phyloP scores from a whole-genome alignment of 2,797 vertebrate species.

The Chiroxiphia lanceolata region DNA sequence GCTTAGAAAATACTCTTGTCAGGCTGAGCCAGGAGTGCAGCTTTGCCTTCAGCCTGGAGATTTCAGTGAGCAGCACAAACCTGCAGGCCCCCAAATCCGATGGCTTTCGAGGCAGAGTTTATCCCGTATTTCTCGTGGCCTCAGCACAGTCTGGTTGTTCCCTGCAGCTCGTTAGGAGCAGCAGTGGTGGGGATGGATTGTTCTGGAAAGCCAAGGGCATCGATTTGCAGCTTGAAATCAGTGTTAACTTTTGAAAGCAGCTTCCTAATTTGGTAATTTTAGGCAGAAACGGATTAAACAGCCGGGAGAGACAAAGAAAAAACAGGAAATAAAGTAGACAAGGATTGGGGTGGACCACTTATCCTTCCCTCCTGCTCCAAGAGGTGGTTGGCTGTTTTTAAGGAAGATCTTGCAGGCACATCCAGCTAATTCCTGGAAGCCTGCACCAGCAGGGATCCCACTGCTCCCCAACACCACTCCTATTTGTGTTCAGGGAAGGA shows the following conservation, averaged over 20 bases:
- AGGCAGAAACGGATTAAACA: not conserved
- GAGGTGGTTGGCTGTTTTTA: rapidly evolving
- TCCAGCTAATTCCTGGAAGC: not conserved
- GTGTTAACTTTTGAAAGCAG: not conserved
- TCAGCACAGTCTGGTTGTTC: not conserved
- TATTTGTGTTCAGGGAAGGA: rapidly evolving
- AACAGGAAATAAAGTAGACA: not conserved
- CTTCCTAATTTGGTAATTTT: not conserved
- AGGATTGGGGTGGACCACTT: not conserved
- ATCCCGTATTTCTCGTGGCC: rapidly evolving
- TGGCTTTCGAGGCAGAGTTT: not conserved
- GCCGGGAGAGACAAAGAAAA: not conserved
- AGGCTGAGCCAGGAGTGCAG: not conserved
- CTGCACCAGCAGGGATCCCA: not conserved
- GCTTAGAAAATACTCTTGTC: not conserved
- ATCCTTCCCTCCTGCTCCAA: not conserved
- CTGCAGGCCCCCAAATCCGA: not conserved
- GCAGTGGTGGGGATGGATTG: not conserved
- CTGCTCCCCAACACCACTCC: not conserved
- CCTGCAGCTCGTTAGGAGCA: not conserved
- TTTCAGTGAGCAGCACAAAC: not conserved
- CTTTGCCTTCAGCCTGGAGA: not conserved
- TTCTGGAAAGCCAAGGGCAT: not conserved
- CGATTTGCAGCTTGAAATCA: not conserved
- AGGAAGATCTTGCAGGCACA: rapidly evolving